Base-by-base conservation (phyloP, 2,888 invertebrate genomes). In the Lasioglossum lativentre region DNA sequence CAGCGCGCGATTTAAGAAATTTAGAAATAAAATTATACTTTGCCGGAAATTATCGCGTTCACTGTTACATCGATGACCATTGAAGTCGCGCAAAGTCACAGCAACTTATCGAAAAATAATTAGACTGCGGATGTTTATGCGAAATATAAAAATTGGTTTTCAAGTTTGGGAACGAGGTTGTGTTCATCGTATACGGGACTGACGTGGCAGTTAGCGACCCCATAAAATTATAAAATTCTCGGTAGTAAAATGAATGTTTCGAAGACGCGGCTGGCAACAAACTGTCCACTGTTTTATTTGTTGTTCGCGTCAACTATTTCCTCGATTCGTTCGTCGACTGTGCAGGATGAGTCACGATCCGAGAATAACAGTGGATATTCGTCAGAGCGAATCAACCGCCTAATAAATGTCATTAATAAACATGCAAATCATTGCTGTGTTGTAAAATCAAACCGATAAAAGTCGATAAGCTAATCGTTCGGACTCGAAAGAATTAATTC, bases 311-410 rank as follows among this genome's bases (percentile, higher is more conserved):
- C 27, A 10, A 12, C 63, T 42, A 56, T 63, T 75, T 42, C 30
- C 59, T 23, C 14, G 23, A 27, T 42, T 59, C 27, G 75, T 75
- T 59, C 63, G 63, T 45, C 12, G 42, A 42, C 59, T 63, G 59
- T 42, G 10, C 27, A 12, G 59, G 30, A 42, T 75, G 75, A 75
- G 59, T 75, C 75, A 75, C 8, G 59, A 42, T 42, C 42, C 23
- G 27, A 63, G 59, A 75, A 75, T 75, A 40, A 59, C 16, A 12
- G 30, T 45, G 19, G 14, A 63, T 19, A 19, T 27, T 75, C 42
- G 27, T 19, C 45, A 23, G 27, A 40, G 23, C 19, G 27, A 30
- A 30, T 19, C 75, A 30, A 23, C 27, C 56, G 56, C 38, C n/a
- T 23, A 59, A 71, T 42, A 30, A 73, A 40, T 40, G 19, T 10